Conservation (phyloP, 2,113 vertebrate genomes). For the Apeltes quadracus region DNA sequence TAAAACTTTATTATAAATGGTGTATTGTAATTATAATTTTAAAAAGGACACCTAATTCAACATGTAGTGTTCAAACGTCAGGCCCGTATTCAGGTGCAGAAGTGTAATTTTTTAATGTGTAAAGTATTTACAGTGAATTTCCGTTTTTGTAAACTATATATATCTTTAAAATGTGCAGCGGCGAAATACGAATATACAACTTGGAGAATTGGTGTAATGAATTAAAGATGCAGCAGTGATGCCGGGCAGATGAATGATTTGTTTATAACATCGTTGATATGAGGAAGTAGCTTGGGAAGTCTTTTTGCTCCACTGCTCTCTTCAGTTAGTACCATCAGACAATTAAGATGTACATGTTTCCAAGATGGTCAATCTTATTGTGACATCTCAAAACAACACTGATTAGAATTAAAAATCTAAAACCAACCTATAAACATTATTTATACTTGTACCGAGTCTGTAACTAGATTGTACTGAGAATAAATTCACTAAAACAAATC, state of each 20-base stretch:
- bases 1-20: neutral
- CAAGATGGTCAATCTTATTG: constrained; percentile 18
- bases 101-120: neutral
- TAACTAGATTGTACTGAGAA: constrained; percentile 19
- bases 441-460: constrained; percentile 5
- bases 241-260: constrained; percentile 3
- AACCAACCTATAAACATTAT: constrained; percentile 34
- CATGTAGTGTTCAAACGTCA: constrained; percentile 8
- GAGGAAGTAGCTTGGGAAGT: constrained; percentile 30
- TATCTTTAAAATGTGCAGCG: neutral
- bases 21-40: constrained; percentile 1
- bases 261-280: constrained; percentile 45
- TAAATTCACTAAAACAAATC: constrained; percentile 1
- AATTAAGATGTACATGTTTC: constrained; percentile 11
- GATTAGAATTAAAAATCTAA: constrained; percentile 24
- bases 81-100: neutral
- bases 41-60: constrained; percentile 9
- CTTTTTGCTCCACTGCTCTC: constrained; percentile 10
- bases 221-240: constrained; percentile 18
- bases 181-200: neutral
- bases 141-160: neutral
- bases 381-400: neutral
- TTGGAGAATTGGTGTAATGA: neutral
- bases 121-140: neutral
- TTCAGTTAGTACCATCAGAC: constrained; percentile 25